Percentiles rank a stretch among this genome's conserved stretches.
phyloP scores from a whole-genome alignment of 1,140 invertebrate species.

The Dinothrombium tinctorium region DNA sequence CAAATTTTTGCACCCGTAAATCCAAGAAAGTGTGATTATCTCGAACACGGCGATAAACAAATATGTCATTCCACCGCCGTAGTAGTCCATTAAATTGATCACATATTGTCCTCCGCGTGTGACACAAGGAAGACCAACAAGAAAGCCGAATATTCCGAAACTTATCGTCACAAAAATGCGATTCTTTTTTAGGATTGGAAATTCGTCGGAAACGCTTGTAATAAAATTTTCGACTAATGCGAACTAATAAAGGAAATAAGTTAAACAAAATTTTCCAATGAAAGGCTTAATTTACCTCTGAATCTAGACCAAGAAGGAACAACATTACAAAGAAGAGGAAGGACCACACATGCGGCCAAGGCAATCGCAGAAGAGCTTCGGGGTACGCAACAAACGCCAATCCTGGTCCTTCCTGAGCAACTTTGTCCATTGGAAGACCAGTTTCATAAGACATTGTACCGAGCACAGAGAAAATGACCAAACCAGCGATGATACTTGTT shows the following conservation, averaged over 20 bases:
- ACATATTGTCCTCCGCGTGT: conserved; percentile 21
- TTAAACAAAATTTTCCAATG: too few relatives aligned
- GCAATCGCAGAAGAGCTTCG: conserved; percentile 20
- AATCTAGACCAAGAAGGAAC: conserved; percentile 30
- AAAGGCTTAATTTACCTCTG: conserved; percentile 26
- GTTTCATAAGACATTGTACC: conserved; percentile 21
- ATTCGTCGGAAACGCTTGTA: conserved; percentile 48
- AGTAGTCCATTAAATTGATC: conserved; percentile 22
- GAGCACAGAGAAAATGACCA: conserved; percentile 24
- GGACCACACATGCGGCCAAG: conserved; percentile 21
- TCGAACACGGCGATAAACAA: conserved; percentile 21
- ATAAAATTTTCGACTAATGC: conserved; percentile 55
- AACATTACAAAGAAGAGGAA: conserved; percentile 26
- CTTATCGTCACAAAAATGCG: conserved; percentile 43
- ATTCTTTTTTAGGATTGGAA: conserved; percentile 39
- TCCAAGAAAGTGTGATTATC: conserved; percentile 22
- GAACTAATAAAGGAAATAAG: conserved; percentile 37
- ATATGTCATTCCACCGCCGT: conserved; percentile 18
- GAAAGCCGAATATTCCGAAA: conserved; percentile 42
- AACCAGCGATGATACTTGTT: conserved; percentile 23
- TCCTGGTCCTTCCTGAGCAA: conserved; percentile 16
- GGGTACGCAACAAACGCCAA: conserved; percentile 24
- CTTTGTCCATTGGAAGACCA: conserved; percentile 13
- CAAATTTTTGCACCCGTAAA: conserved; percentile 20
- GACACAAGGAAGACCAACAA: conserved; percentile 32